Evolutionary conservation across 1,140 invertebrate species (phyloP).

Genomic region (Epicauta chinensis): DNA sequence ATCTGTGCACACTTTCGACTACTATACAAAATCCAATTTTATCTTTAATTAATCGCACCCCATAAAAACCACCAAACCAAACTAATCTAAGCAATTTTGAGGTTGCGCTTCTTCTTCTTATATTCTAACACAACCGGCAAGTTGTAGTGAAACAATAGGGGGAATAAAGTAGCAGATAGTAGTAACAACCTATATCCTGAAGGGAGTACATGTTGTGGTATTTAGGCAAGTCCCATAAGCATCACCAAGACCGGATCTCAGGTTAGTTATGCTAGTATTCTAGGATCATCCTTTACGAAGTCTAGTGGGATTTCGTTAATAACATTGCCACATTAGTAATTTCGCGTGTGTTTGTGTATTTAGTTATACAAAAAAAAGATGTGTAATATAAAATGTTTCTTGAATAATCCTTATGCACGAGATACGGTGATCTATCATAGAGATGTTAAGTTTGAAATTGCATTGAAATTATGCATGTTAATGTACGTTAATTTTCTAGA

Average conservation of each 20-base stretch:
- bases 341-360: conserved; percentile 10
- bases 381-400: no score
- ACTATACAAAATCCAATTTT: conserved; percentile 18
- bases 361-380: no score
- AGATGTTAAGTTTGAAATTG: conserved; percentile 2
- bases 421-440: not conserved
- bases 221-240: conserved; percentile 26
- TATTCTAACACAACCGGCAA: no score
- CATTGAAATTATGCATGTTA: conserved; percentile 6
- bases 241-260: conserved; percentile 19
- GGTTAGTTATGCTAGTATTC: conserved; percentile 12
- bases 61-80: conserved; percentile 16
- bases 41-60: conserved; percentile 23
- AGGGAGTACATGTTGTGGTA: conserved; percentile 27
- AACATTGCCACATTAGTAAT: conserved; percentile 21
- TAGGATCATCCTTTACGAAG: conserved; percentile 11
- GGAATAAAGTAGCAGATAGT: no score
- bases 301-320: conserved; percentile 5
- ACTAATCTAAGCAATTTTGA: conserved; percentile 9
- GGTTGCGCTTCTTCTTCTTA: no score
- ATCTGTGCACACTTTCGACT: conserved; percentile 9
- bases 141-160: no score
- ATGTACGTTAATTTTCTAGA: conserved; percentile 3
- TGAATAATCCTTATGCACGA: conserved; percentile 12
- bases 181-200: conserved; percentile 8